Evolutionary conservation across 2,888 invertebrate species (phyloP), one percentile per base, ranked within the genome.

Genomic region (Trachelus iudaicus): DNA sequence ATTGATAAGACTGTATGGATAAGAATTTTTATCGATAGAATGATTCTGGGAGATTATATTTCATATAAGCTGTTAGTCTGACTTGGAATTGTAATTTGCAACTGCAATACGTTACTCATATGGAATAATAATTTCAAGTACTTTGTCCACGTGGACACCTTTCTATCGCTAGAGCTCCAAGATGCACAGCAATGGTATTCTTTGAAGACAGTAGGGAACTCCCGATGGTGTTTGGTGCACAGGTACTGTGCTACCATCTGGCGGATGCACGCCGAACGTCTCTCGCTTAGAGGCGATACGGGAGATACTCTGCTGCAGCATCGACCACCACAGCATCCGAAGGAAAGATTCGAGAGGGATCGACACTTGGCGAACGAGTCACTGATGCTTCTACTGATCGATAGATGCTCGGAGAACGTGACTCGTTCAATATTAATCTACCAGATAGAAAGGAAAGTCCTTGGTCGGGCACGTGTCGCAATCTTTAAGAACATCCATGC

Each of bases 181-280:
- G 23, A 56, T 23, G 1, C 56, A 23, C 23, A 9, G 23, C 15
- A 56, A 23, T 56, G 56, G 23, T 56, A 56, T 56, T 23, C 9
- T 56, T 56, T 23, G 56, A 23, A 2, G 56, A 15, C 40, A 40
- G 2, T 56, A 40, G 40, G 56, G 56, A 56, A 56, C 6, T 56
- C 56, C 23, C 56, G 23, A 23, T 23, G 69, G 69, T 11, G 33
- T 31, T 73, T 75, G 79, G 77, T 83, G 80, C 78, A 34, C 76
- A 79, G 81, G 80, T 78, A 79, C 75, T 30, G 85, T 85, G 85
- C 83, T 79, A 79, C 86, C 85, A 85, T 84, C 85, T 85, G 77
- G 69, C 83, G 86, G 85, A 30, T 34, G 30, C 30, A n/a, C 56
- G 56, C 23, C 56, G 56, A 56, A 56, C 56, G 56, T 56, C 23